Evolutionary conservation across 2,888 invertebrate genomes (phyloP).

Genomic region (Drosophila limbata): DNA sequence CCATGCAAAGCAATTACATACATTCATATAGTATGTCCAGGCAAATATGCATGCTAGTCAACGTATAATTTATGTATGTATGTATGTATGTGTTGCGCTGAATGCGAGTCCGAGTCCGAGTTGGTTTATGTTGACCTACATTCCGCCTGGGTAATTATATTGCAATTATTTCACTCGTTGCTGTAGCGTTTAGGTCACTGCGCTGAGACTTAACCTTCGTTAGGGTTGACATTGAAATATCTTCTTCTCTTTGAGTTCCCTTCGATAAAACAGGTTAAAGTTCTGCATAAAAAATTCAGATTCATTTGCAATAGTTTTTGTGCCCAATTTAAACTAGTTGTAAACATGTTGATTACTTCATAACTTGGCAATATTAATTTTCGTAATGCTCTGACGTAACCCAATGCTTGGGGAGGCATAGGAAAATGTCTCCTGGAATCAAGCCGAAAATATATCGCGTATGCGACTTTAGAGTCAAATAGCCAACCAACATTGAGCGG

Average conservation of each 20-base stretch:
- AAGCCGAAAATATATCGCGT: constrained; percentile 56
- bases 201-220: constrained; percentile 45
- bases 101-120: constrained; percentile 32
- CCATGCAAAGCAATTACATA: constrained; percentile 1
- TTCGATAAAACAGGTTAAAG: constrained; percentile 29
- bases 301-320: background rate
- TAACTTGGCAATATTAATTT: constrained; percentile 45
- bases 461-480: constrained; percentile 35
- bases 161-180: constrained; percentile 52
- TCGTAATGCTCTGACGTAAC: constrained; percentile 58
- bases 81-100: constrained; percentile 12
- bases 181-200: constrained; percentile 37
- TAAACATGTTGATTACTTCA: constrained; percentile 29
- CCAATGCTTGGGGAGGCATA: constrained; percentile 4
- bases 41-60: constrained; percentile 36
- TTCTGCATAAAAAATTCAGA: constrained; percentile 6
- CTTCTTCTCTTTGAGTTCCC: constrained; percentile 12
- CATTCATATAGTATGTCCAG: constrained; percentile 15
- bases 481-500: constrained; percentile 39
- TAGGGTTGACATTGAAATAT: constrained; percentile 59
- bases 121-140: constrained; percentile 59
- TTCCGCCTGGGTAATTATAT: constrained; percentile 61
- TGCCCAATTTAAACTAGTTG: constrained; percentile 12
- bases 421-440: constrained; percentile 47
- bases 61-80: constrained; percentile 34